Conservation (phyloP, 2,797 vertebrate genomes). For the Pangasius larnaudii region DNA sequence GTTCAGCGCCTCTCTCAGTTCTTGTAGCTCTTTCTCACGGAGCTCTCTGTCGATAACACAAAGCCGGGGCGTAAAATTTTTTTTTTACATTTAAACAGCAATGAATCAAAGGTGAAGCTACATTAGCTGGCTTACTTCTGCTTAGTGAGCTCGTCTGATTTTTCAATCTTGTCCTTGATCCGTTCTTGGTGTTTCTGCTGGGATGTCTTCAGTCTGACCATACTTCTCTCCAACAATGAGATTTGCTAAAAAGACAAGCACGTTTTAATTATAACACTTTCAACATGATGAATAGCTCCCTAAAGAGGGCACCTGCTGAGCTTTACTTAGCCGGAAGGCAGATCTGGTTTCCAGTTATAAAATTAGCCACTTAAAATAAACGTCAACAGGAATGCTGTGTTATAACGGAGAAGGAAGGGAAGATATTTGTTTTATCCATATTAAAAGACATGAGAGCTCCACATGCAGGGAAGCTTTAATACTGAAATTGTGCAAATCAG, state of each 20-base stretch:
- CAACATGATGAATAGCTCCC: not conserved
- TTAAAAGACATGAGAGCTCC: not conserved
- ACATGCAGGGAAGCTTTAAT: not conserved
- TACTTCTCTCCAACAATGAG: conserved; percentile 53
- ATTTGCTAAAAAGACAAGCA: conserved; percentile 45
- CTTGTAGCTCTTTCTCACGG: conserved; percentile 51
- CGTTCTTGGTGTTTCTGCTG: conserved; percentile 49
- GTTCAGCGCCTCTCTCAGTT: conserved; percentile 46
- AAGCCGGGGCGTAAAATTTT: not conserved
- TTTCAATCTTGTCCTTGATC: conserved; percentile 54
- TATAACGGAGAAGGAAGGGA: not conserved
- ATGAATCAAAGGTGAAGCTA: not conserved
- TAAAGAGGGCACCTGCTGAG: not conserved
- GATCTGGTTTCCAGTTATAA: not conserved
- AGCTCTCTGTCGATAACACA: conserved; percentile 40
- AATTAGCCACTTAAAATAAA: not conserved
- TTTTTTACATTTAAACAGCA: not conserved
- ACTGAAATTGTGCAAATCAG: not conserved
- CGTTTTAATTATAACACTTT: not conserved
- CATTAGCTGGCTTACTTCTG: conserved; percentile 52
- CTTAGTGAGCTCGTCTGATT: conserved; percentile 39
- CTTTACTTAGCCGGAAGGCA: not conserved
- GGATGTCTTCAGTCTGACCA: conserved; percentile 41
- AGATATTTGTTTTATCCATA: not conserved
- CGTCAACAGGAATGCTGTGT: not conserved